Conservation (phyloP, 2,113 vertebrate species). For the Fukomys damarensis region DNA sequence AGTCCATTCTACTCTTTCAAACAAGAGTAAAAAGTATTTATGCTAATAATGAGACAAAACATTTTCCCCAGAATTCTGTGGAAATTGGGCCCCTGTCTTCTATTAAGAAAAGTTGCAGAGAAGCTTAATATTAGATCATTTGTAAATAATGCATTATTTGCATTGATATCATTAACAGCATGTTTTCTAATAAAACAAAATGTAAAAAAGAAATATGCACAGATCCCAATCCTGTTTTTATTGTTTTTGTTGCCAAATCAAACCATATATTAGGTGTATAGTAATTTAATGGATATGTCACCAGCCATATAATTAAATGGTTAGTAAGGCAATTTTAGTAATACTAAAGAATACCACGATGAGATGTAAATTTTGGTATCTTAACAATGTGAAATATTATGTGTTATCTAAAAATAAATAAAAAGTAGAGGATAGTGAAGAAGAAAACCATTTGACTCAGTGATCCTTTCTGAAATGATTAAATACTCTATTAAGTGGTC, state of each 20-base stretch:
- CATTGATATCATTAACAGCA: neutral
- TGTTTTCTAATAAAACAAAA: neutral
- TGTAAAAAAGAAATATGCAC: neutral
- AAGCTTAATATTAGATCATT: neutral
- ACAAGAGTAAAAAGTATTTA: neutral
- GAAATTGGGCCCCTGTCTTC: neutral
- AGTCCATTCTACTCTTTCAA: neutral
- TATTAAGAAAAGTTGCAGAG: neutral
- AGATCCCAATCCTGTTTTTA: neutral
- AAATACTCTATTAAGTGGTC: neutral
- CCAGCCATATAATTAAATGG: neutral
- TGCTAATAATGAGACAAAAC: neutral
- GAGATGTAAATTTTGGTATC: neutral
- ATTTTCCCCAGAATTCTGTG: neutral
- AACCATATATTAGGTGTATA: neutral
- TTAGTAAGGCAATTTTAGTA: neutral
- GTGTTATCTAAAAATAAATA: neutral
- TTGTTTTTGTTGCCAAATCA: neutral
- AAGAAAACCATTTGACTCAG: neutral
- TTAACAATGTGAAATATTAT: neutral
- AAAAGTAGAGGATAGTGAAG: neutral
- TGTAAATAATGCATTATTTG: neutral
- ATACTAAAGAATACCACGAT: neutral
- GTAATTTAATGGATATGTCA: neutral
- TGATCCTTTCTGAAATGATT: neutral